phyloP scores from a whole-genome alignment of 37 sponge, comb jelly and placozoan genomes.

The Bolinopsis microptera region DNA sequence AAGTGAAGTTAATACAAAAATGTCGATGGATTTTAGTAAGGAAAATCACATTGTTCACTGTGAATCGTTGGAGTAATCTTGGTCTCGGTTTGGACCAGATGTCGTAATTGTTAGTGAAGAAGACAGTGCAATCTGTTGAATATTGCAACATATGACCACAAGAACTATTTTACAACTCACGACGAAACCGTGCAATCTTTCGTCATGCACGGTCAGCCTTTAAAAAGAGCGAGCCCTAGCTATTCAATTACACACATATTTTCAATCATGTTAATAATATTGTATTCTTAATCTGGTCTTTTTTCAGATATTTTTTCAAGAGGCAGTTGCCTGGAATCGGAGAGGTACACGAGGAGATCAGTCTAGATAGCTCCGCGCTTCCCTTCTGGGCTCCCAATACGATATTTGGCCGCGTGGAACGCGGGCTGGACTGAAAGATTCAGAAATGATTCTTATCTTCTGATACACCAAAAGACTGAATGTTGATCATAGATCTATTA shows the following conservation, averaged over 20 bases:
- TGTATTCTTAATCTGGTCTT: background rate
- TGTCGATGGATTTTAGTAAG: too few relatives aligned
- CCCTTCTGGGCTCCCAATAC: conserved; percentile 48
- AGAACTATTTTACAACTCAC: too few relatives aligned
- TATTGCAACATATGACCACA: background rate
- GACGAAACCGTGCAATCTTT: background rate
- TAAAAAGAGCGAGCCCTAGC: background rate
- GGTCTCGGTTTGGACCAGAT: too few relatives aligned
- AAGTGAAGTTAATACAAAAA: too few relatives aligned
- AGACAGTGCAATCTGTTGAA: background rate
- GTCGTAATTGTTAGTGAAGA: too few relatives aligned
- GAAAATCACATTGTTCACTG: too few relatives aligned
- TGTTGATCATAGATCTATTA: background rate
- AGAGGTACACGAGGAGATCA: conserved; percentile 14
- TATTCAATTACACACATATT: background rate
- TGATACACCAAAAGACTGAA: conserved; percentile 16
- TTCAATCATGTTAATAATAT: background rate
- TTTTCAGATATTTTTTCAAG: conserved; percentile 54
- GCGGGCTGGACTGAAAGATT: background rate
- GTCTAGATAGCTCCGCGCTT: background rate
- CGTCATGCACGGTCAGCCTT: background rate
- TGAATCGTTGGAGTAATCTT: too few relatives aligned
- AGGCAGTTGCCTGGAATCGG: conserved; percentile 19
- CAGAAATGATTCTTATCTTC: background rate
- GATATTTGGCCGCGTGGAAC: background rate